A percentile compares a stretch with the other conserved stretches of the same genome.
Conservation (phyloP, 2,113 vertebrate species). For the Lathamus discolor region DNA sequence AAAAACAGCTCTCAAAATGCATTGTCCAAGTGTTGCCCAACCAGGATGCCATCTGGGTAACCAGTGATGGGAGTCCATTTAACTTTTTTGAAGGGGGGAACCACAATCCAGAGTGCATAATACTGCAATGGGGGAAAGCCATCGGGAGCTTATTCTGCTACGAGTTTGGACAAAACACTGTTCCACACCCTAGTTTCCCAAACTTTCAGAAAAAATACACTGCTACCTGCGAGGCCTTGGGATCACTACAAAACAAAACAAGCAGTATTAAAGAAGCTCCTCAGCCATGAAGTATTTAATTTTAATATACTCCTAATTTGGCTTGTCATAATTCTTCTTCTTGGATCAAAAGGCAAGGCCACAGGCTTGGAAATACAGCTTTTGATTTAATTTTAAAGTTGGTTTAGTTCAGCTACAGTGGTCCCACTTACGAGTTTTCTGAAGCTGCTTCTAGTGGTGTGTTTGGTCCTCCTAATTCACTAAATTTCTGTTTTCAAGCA, state of each 20-base stretch:
- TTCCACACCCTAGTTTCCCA: neutral
- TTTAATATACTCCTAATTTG: neutral
- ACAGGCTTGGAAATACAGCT: neutral
- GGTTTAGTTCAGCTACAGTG: neutral
- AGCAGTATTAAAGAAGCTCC: neutral
- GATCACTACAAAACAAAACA: neutral
- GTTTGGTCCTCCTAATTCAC: neutral
- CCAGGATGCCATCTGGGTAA: neutral
- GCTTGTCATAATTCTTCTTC: neutral
- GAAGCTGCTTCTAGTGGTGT: neutral
- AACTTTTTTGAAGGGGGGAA: neutral
- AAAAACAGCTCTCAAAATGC: neutral
- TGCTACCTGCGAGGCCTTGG: neutral
- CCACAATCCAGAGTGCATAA: neutral
- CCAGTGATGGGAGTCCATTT: fast-evolving
- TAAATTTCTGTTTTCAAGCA: neutral
- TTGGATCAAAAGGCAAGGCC: neutral
- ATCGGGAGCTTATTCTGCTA: neutral
- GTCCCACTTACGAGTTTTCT: neutral
- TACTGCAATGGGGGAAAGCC: neutral
- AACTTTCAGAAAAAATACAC: neutral
- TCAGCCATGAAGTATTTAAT: neutral
- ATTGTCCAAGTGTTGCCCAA: neutral
- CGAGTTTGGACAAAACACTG: neutral
- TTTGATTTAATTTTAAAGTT: neutral